Base-by-base conservation (phyloP, 2,797 vertebrate species). In the Cuniculus paca region DNA sequence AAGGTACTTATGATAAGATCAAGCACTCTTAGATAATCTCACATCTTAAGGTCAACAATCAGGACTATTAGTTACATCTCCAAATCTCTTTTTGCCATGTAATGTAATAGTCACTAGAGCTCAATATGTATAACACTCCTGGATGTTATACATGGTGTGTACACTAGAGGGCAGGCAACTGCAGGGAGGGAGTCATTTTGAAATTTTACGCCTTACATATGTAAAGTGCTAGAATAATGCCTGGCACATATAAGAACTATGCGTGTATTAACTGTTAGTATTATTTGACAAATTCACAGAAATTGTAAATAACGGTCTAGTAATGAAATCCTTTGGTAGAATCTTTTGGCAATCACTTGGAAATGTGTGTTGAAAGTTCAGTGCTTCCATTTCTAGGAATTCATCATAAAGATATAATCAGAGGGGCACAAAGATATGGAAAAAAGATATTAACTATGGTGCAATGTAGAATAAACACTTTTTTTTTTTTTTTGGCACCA, bases 11-110 rank as follows among this genome's bases (percentile, higher is more conserved):
- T 42, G 24, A 34, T n/a, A 74, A 94, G 5, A 70, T 36, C 24
- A 94, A 22, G 28, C 14, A 16, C 16, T 82, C 54, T 45, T 52
- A 34, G 28, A 42, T 84, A 95, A 68, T 54, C 65, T 95, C 14
- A 75, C 48, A 36, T 85, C 7, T 36, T 42, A 79, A 74, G 48
- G 39, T 22, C 72, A 84, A 65, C 61, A 72, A 70, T 52, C 28
- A 81, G 56, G 16, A 34, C 42, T 1, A 5, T 94, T 78, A 65
- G 77, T 88, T 65, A 90, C n/a, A 75, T 88, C 36, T 58, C 52
- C 11, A 90, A 93, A 42, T 91, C 5, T 86, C 58, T 87, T 81
- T 81, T 86, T 93, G 39, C 20, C 75, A 84, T 48, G 42, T 77
- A 88, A 94, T 28, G 54, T 36, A 79, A 82, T 56, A 79, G 22